These are phyloP conservation scores for Hemiprocne comata DNA, from an alignment of 2,113 vertebrate species.

Conservation along the genomic window DNA sequence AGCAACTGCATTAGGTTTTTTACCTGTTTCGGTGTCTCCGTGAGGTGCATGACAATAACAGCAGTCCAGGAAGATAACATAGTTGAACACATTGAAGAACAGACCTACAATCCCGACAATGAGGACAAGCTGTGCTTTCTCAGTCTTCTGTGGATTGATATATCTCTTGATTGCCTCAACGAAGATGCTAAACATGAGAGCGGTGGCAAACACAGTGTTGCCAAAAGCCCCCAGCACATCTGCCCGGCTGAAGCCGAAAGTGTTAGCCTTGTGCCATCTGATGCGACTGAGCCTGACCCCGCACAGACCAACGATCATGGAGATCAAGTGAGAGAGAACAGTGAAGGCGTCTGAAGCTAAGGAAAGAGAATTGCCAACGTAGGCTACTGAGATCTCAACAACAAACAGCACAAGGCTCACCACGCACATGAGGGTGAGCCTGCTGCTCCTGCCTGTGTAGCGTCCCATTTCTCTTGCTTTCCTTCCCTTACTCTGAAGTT, in stretches of 20 bases:
- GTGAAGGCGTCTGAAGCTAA: conserved; percentile 79
- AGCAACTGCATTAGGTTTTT: not conserved
- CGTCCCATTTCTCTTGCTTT: conserved; percentile 68
- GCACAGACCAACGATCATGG: conserved; percentile 74
- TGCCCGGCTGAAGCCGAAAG: conserved; percentile 73
- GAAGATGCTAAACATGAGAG: conserved; percentile 79
- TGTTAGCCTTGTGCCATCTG: conserved; percentile 65
- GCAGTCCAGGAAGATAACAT: conserved; percentile 80
- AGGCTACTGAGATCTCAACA: conserved; percentile 62
- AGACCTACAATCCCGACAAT: conserved; percentile 69
- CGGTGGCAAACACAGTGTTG: conserved; percentile 78
- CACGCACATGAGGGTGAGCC: conserved; percentile 72
- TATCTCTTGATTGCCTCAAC: conserved; percentile 77
- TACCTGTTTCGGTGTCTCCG: conserved; percentile 65
- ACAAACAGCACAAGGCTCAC: conserved; percentile 64
- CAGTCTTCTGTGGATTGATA: conserved; percentile 73
- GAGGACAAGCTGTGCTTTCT: conserved; percentile 67
- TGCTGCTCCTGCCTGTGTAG: conserved; percentile 69
- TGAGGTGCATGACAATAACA: conserved; percentile 38
- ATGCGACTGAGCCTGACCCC: conserved; percentile 58
- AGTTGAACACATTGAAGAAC: conserved; percentile 74
- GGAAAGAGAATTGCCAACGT: conserved; percentile 77
- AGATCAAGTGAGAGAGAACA: conserved; percentile 77
- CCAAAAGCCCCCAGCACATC: conserved; percentile 81
- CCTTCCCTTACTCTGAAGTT: not conserved